Base-by-base conservation (phyloP, 2,797 vertebrate species). In the Labeo calbasu region DNA sequence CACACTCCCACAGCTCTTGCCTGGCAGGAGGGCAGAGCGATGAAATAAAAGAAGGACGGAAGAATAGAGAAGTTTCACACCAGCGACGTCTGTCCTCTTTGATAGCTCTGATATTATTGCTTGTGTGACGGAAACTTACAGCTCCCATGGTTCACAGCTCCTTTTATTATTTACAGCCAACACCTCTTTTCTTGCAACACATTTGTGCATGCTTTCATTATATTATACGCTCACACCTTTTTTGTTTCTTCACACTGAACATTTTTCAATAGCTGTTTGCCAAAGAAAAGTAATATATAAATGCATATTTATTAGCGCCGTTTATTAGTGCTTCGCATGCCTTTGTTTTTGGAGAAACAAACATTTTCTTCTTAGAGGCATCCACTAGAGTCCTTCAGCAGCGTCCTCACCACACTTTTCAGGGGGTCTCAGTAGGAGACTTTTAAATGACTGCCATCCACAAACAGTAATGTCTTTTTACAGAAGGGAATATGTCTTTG, bases 401-500 rank as follows among this genome's bases (percentile, higher is more conserved):
- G 84, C 88, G 84, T 84, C 79, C 83, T 81, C 84, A 50, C 82
- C 69, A 79, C 79, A 88, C 70, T 61, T 88, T 85, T 84, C 78
- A 78, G 81, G 78, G 63, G 75, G 87, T 85, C 88, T 84, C 88
- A 80, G 89, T 86, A 81, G 82, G 87, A 83, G 88, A 85, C 81
- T 85, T 82, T 87, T 28, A 71, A 50, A 59, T 70, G 40, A 63
- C 21, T 55, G 25, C 2, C 36, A 19, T 36, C 11, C 2, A 85
- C 85, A 81, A 87, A 89, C 87, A 82, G 59, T 76, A 89, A 90
- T 72, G 65, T 86, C 77, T 91, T 90, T 91, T 90, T 81, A n/a
- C n/a, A n/a, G n/a, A 87, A 83, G 79, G 66, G 55, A 90, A 55
- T 89, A 73, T 83, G 86, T 17, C 88, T 50, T 83, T 76, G 79